phyloP scores from a whole-genome alignment of 2,888 invertebrate species.

The Leptodirus hochenwartii region DNA sequence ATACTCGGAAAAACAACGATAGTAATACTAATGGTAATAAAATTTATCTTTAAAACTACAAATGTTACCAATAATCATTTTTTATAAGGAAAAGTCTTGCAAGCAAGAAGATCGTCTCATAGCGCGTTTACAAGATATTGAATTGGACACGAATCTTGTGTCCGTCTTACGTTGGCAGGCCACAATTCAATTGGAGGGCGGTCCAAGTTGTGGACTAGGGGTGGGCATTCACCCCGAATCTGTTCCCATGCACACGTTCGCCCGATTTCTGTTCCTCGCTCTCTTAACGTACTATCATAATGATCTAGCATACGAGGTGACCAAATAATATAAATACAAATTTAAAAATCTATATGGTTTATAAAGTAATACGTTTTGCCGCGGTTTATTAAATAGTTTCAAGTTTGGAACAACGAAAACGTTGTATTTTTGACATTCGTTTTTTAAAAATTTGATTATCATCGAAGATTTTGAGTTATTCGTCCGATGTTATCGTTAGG shows the following conservation, averaged over 20 bases:
- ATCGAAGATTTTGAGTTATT: background rate
- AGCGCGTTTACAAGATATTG: conserved; percentile 54
- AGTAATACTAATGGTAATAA: background rate
- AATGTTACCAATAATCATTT: too few species aligned
- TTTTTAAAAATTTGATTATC: background rate
- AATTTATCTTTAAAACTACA: conserved; percentile 4
- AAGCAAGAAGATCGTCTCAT: conserved; percentile 65
- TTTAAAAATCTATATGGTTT: too few species aligned
- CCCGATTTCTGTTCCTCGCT: conserved; percentile 59
- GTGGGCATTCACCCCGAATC: conserved; percentile 62
- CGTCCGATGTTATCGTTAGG: too few species aligned
- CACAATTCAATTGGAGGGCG: conserved; percentile 51
- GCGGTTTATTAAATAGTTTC: too few species aligned
- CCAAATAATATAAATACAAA: too few species aligned
- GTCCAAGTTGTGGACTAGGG: conserved; percentile 57
- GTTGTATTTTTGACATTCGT: too few species aligned
- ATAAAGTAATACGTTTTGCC: too few species aligned
- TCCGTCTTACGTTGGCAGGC: conserved; percentile 51
- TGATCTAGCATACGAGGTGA: conserved; percentile 56
- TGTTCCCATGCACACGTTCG: conserved; percentile 72
- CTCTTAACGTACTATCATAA: conserved; percentile 53
- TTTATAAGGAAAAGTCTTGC: conserved; percentile 38
- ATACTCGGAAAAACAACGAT: background rate
- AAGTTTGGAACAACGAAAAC: too few species aligned
- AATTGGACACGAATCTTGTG: conserved; percentile 50